Evolutionary conservation across 2,888 invertebrate genomes (phyloP).

Genomic region (Euclidia mi): DNA sequence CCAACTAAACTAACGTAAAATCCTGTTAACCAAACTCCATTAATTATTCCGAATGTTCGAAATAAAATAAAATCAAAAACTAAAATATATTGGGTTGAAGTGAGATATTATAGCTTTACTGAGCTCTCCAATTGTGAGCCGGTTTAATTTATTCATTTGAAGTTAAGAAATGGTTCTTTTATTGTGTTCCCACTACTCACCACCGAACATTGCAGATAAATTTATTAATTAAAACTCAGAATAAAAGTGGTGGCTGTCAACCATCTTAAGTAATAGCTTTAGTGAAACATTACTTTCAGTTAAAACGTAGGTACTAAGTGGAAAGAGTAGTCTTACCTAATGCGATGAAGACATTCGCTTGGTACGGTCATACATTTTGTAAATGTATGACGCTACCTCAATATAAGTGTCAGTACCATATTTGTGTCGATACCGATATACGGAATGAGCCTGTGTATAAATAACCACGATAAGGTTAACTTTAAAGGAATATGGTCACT

Average conservation of each 20-base stretch:
- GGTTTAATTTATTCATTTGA: conserved; percentile 67
- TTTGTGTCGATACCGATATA: no score
- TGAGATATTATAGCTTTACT: conserved; percentile 58
- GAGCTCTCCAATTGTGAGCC: conserved; percentile 62
- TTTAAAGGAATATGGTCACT: no score
- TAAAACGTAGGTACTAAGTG: no score
- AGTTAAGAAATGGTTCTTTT: conserved; percentile 63
- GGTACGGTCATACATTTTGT: no score
- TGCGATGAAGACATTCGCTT: no score
- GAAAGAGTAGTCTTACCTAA: no score
- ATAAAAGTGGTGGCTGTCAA: conserved; percentile 31
- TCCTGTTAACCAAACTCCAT: not conserved
- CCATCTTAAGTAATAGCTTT: not conserved
- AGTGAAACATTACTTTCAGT: conserved; percentile 17
- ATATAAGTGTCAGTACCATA: no score
- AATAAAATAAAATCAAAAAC: conserved; percentile 11
- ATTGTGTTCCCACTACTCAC: conserved; percentile 56
- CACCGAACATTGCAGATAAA: conserved; percentile 60
- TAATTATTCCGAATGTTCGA: not conserved
- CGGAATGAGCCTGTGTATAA: no score
- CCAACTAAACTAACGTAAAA: not conserved
- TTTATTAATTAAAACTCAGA: conserved; percentile 73
- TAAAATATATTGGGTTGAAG: conserved; percentile 25
- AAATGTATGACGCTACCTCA: no score
- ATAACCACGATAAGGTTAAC: no score